Evolutionary conservation across 2,797 vertebrate genomes (phyloP), one percentile per base, ranked within the genome.

Genomic region (Apogon hyalosoma): DNA sequence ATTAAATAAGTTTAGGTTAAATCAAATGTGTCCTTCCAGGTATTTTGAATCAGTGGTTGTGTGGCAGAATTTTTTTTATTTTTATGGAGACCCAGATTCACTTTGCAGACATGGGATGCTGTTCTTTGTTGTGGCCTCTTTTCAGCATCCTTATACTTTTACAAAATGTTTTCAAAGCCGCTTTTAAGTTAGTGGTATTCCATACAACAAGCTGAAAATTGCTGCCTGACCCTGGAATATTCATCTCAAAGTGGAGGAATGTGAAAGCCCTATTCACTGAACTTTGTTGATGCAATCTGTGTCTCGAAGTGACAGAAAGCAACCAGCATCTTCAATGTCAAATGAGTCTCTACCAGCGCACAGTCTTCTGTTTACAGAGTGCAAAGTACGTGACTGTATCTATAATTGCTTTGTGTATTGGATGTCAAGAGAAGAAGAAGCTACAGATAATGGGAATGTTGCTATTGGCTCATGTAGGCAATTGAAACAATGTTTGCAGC

Each of bases 391-490:
- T 79, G 74, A 62, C 74, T 74, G 61, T 62, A 61, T 77, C 61
- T 79, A 38, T 83, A 84, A 84, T 87, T 82, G 73, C 74, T 81
- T 85, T 76, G 72, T 69, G 77, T 76, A 48, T 73, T 75, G 72
- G 63, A 63, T 75, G 81, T 77, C 72, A 66, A 69, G 60, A 77
- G 69, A 69, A 78, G 63, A 58, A 67, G 76, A 75, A 79, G 51
- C 31, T 6, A 41, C 33, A 51, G 63, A 78, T 69, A 70, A 61
- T n/a, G 11, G 52, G 31, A 69, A 36, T 56, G 53, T n/a, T 61
- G 62, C 62, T 56, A 42, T 56, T 7, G 40, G 66, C 62, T 69
- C 63, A 45, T 43, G 46, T 46, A 6, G 58, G 53, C 69, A 85
- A 85, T 63, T 59, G 73, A 77, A 84, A 75, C 75, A 58, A 6